Conservation (phyloP, 2,888 invertebrate species). For the Tolmerus cingulatus region DNA sequence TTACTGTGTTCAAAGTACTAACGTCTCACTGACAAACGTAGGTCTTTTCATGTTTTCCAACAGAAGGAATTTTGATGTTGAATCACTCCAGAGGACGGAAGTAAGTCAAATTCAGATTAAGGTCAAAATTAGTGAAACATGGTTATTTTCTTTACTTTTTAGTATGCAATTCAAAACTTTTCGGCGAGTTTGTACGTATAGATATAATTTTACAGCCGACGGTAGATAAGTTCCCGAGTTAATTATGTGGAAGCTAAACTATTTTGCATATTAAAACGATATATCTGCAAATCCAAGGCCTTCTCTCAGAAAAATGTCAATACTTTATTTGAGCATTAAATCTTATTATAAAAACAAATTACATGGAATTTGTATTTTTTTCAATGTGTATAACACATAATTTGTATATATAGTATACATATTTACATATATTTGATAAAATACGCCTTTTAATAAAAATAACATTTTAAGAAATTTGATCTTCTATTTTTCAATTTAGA, state of each 20-base stretch:
- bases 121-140: slow-evolving; percentile 12
- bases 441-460: too few relatives aligned
- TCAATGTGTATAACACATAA: too few relatives aligned
- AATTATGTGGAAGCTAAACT: neutral
- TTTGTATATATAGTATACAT: too few relatives aligned
- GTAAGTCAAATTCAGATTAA: neutral
- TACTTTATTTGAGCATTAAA: neutral
- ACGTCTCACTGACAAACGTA: neutral
- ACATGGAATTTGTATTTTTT: too few relatives aligned
- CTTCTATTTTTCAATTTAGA: too few relatives aligned
- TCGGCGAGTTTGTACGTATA: neutral
- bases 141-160: neutral
- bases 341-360: too few relatives aligned
- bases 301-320: neutral
- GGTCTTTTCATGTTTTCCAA: slow-evolving; percentile 7
- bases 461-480: too few relatives aligned
- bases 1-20: slow-evolving; percentile 3
- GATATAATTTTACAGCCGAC: neutral
- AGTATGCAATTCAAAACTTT: neutral
- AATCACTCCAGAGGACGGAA: neutral
- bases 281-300: neutral
- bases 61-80: neutral
- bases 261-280: neutral
- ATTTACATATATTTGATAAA: too few relatives aligned
- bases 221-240: too few relatives aligned